Percentiles rank a stretch among this genome's conserved stretches.
Conservation (phyloP, 2,888 invertebrate genomes). For the Eutolmus rufibarbis region DNA sequence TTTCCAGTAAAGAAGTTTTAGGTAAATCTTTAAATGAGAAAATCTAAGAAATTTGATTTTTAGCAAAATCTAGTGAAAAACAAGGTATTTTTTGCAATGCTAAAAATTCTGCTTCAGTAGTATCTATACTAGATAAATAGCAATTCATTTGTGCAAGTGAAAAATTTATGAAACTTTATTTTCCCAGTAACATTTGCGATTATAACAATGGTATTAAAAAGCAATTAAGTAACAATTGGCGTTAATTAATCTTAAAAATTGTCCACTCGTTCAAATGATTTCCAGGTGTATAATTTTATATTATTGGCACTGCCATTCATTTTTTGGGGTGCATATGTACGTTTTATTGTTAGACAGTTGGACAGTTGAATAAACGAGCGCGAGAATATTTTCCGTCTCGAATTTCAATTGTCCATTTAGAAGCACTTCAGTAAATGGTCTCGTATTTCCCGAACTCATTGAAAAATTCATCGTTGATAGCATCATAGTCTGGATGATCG, state of each 20-base stretch:
- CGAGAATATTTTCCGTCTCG: background rate
- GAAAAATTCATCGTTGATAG: background rate
- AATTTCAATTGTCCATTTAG: background rate
- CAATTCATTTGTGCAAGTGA: too few species aligned
- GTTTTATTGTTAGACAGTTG: background rate
- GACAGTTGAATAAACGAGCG: background rate
- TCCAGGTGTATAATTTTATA: background rate
- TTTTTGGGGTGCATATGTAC: background rate
- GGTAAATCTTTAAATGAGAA: too few species aligned
- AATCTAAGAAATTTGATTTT: too few species aligned
- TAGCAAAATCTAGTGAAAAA: too few species aligned
- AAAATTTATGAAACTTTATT: too few species aligned
- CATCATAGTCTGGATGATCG: background rate
- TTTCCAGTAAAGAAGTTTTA: too few species aligned
- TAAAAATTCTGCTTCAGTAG: too few species aligned
- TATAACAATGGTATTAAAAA: background rate
- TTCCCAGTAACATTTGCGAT: too few species aligned
- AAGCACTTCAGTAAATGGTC: background rate
- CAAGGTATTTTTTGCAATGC: too few species aligned
- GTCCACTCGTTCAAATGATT: background rate
- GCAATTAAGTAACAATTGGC: background rate
- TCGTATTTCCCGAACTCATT: background rate
- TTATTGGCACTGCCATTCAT: background rate
- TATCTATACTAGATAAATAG: too few species aligned
- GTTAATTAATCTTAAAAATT: background rate